These are phyloP conservation scores for Anoura caudifer DNA, from an alignment of 2,113 vertebrate genomes.

Conservation along the genomic window DNA sequence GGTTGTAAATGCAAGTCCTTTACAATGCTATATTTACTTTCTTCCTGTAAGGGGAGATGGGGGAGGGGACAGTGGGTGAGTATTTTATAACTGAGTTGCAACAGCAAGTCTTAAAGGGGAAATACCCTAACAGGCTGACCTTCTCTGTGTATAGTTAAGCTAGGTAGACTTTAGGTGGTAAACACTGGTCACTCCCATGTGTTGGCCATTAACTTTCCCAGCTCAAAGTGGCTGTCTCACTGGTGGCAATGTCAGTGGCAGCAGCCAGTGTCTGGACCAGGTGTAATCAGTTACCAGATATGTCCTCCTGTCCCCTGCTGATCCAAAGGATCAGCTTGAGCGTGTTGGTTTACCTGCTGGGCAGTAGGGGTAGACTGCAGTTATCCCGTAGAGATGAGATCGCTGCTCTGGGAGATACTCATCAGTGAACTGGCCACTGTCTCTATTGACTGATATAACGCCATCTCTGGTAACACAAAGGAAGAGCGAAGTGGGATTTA, in stretches of 20 bases:
- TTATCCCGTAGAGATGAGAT: conserved; percentile 96
- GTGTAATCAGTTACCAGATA: not conserved
- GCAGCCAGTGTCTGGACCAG: not conserved
- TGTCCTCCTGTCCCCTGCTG: not conserved
- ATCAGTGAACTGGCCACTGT: conserved; percentile 86
- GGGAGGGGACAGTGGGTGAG: not conserved
- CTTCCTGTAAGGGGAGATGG: conserved; percentile 69
- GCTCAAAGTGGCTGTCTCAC: not conserved
- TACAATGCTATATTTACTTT: conserved; percentile 69
- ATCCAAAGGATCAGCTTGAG: not conserved
- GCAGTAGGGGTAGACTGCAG: conserved; percentile 91
- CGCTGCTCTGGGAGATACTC: conserved; percentile 96
- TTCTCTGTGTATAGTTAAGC: not conserved
- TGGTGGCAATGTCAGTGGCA: not conserved
- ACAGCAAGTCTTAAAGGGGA: not conserved
- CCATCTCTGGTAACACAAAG: conserved; percentile 86
- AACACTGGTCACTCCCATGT: not conserved
- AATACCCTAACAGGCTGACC: not conserved
- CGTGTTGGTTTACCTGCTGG: conserved; percentile 82
- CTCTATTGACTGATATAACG: conserved; percentile 89
- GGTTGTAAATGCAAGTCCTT: conserved; percentile 37
- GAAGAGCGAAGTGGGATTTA: not conserved
- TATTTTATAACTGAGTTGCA: not conserved
- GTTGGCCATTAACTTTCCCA: not conserved
- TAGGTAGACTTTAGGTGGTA: not conserved